phyloP scores from a whole-genome alignment of 2,113 vertebrate species.

The Pionites leucogaster region DNA sequence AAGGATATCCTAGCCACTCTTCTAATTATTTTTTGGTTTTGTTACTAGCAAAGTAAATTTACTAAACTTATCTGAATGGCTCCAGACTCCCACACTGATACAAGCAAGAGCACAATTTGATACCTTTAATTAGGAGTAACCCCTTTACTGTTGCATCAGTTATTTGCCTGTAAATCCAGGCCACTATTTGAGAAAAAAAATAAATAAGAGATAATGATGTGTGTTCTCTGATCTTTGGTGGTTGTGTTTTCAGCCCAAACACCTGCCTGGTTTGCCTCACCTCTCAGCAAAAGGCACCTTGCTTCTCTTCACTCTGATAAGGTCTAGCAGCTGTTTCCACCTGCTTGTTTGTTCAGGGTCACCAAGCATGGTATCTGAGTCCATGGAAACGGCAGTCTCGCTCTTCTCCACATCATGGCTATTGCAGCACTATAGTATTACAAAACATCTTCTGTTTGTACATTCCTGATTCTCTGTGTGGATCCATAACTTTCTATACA shows the following conservation, averaged over 20 bases:
- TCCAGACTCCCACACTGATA: neutral
- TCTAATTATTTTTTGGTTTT: neutral
- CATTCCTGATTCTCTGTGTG: neutral
- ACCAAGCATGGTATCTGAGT: neutral
- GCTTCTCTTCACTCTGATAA: neutral
- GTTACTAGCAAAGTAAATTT: neutral
- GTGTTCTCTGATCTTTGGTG: neutral
- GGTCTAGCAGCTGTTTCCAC: conserved; percentile 23
- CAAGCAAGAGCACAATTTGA: neutral
- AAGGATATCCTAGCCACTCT: neutral
- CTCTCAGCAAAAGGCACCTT: neutral
- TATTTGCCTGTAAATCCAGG: neutral
- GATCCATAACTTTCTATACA: neutral
- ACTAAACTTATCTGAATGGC: neutral
- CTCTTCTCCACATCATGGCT: neutral
- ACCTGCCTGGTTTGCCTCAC: neutral
- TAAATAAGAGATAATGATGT: neutral
- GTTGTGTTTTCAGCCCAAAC: neutral
- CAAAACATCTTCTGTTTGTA: neutral
- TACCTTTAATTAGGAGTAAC: neutral
- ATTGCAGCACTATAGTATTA: neutral
- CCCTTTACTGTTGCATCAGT: neutral
- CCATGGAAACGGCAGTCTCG: neutral
- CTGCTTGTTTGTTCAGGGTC: neutral
- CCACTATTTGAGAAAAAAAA: neutral